phyloP scores from a whole-genome alignment of 2,888 invertebrate species.

The Apodemia zela region DNA sequence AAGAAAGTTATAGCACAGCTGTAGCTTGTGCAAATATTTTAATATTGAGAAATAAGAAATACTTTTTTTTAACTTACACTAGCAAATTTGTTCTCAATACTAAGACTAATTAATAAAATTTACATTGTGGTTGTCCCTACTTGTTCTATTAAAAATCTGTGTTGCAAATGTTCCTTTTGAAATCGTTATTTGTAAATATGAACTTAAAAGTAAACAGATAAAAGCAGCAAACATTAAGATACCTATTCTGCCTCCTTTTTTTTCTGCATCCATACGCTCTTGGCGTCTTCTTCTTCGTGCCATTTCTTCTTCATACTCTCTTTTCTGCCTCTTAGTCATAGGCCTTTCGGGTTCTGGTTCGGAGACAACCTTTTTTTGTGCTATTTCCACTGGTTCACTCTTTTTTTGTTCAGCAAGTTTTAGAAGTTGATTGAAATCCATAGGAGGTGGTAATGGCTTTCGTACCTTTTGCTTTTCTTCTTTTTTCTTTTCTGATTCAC shows the following conservation, averaged over 20 bases:
- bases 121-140: too few relatives aligned
- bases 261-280: constrained; percentile 62
- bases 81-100: too few relatives aligned
- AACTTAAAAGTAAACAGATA: too few relatives aligned
- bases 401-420: constrained; percentile 92
- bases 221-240: constrained; percentile 14
- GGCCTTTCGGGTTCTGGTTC: constrained; percentile 84
- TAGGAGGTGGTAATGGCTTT: constrained; percentile 84
- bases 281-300: constrained; percentile 79
- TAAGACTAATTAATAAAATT: too few relatives aligned
- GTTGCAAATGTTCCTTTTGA: too few relatives aligned
- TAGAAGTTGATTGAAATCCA: constrained; percentile 89
- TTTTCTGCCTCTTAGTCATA: constrained; percentile 90
- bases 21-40: too few relatives aligned
- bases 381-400: constrained; percentile 84
- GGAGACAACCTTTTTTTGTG: constrained; percentile 50
- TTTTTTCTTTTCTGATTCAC: constrained; percentile 59
- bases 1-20: too few relatives aligned
- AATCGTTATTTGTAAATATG: too few relatives aligned
- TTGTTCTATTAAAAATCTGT: too few relatives aligned
- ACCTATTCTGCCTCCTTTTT: constrained; percentile 48
- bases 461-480: constrained; percentile 79
- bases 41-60: too few relatives aligned
- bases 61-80: too few relatives aligned
- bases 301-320: constrained; percentile 86